Conservation (phyloP, 2,113 vertebrate species). For the Numida meleagris region DNA sequence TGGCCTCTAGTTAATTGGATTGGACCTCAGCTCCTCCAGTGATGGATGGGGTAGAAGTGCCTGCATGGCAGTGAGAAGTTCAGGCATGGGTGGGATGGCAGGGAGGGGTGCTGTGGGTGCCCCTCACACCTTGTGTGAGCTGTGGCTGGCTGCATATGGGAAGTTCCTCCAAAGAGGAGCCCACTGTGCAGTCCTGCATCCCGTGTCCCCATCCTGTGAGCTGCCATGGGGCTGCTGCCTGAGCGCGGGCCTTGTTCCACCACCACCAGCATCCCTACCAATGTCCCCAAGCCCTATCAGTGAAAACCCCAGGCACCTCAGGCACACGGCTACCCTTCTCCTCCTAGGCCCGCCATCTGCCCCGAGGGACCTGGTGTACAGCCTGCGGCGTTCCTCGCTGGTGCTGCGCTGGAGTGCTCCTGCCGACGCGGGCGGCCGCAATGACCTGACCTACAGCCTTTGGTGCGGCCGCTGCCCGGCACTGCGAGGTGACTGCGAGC, state of each 20-base stretch:
- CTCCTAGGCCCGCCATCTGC: constrained; percentile 88
- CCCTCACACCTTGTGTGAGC: accelerated
- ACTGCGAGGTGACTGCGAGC: constrained; percentile 77
- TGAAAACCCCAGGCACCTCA: background rate
- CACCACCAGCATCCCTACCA: background rate
- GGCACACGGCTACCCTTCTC: background rate
- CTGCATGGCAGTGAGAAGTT: accelerated
- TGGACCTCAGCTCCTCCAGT: background rate
- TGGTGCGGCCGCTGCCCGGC: constrained; percentile 81
- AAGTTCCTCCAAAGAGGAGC: accelerated
- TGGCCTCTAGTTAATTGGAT: constrained; percentile 40
- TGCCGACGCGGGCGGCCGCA: constrained; percentile 83
- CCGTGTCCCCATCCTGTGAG: background rate
- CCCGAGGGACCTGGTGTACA: constrained; percentile 87
- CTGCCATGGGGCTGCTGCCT: background rate
- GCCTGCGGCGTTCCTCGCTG: constrained; percentile 87
- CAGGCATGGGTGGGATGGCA: background rate
- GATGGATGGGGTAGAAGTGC: background rate
- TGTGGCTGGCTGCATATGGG: background rate
- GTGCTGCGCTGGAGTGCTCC: constrained; percentile 89
- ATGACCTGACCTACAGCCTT: constrained; percentile 89
- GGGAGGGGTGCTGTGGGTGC: accelerated
- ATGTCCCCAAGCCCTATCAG: background rate
- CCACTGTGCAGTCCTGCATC: background rate
- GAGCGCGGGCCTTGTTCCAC: background rate